These are phyloP conservation scores for Drosophila multiciliata DNA, from an alignment of 2,888 invertebrate genomes.

Conservation along the genomic window DNA sequence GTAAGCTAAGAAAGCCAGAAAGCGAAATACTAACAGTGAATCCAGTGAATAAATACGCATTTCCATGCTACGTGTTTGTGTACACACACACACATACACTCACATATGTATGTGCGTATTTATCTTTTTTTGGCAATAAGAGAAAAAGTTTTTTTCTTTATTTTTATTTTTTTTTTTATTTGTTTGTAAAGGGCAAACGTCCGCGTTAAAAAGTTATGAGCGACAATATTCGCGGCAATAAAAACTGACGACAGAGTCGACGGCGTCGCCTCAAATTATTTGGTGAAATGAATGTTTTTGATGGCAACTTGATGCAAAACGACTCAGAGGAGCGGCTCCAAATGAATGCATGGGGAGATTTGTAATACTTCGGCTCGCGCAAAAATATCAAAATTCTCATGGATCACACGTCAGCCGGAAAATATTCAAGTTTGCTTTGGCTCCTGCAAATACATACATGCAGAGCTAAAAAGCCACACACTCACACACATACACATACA, in stretches of 20 bases:
- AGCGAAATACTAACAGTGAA: constrained; percentile 33
- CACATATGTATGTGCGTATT: constrained; percentile 14
- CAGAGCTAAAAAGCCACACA: neutral
- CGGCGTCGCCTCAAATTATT: constrained; percentile 52
- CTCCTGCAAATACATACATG: neutral
- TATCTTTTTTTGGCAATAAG: constrained; percentile 29
- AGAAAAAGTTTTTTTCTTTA: constrained; percentile 32
- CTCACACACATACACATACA: neutral
- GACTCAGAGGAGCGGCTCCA: constrained; percentile 19
- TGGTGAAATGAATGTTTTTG: constrained; percentile 26
- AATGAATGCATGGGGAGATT: constrained; percentile 10
- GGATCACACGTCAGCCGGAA: constrained; percentile 11
- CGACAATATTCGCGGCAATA: constrained; percentile 70
- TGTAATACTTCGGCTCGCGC: constrained; percentile 1
- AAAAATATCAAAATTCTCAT: neutral
- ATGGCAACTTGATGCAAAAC: constrained; percentile 1
- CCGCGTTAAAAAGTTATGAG: constrained; percentile 71
- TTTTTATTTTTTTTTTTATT: constrained; percentile 37
- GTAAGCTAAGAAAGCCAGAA: constrained; percentile 29
- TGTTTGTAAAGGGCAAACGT: constrained; percentile 59
- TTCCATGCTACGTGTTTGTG: constrained; percentile 12
- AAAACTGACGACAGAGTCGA: constrained; percentile 58
- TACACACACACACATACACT: neutral
- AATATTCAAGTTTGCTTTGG: constrained; percentile 9
- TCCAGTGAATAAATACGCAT: constrained; percentile 47